phyloP scores from a whole-genome alignment of 2,797 vertebrate genomes.

The Esox lucius region DNA sequence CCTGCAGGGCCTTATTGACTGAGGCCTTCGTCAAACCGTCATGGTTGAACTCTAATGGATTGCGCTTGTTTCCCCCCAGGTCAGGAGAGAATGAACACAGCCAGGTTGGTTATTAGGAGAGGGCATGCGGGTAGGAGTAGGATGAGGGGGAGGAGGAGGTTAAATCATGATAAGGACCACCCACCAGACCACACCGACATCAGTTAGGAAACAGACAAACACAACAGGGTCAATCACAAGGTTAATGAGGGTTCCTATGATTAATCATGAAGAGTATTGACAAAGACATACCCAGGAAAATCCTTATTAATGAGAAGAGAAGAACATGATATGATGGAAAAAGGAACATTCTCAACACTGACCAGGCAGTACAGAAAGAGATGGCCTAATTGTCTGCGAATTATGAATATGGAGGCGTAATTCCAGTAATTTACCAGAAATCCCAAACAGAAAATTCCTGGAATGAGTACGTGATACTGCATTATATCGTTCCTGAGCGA shows the following conservation, averaged over 20 bases:
- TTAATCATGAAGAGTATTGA: slow-evolving; percentile 23
- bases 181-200: slow-evolving; percentile 25
- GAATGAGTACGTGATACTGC: no score
- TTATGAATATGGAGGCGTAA: background rate
- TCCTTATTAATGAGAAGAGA: background rate
- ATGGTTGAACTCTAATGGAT: slow-evolving; percentile 95
- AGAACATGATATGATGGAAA: slow-evolving; percentile 1
- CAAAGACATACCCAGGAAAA: background rate
- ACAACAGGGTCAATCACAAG: slow-evolving; percentile 57
- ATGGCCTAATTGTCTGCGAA: background rate
- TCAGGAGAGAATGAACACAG: slow-evolving; percentile 82
- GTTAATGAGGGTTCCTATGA: slow-evolving; percentile 43
- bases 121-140: slow-evolving; percentile 78
- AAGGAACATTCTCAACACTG: background rate
- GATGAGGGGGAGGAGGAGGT: slow-evolving; percentile 11
- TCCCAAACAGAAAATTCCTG: no score
- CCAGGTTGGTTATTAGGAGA: slow-evolving; percentile 79
- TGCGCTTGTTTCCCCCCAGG: slow-evolving; percentile 80
- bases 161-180: slow-evolving; percentile 26
- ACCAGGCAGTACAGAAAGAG: background rate
- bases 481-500: no score
- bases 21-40: slow-evolving; percentile 89
- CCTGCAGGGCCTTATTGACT: slow-evolving; percentile 91
- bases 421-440: background rate
- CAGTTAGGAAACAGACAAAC: slow-evolving; percentile 25